Conservation (phyloP, 1,140 invertebrate genomes). For the Bombus pyrosoma region DNA sequence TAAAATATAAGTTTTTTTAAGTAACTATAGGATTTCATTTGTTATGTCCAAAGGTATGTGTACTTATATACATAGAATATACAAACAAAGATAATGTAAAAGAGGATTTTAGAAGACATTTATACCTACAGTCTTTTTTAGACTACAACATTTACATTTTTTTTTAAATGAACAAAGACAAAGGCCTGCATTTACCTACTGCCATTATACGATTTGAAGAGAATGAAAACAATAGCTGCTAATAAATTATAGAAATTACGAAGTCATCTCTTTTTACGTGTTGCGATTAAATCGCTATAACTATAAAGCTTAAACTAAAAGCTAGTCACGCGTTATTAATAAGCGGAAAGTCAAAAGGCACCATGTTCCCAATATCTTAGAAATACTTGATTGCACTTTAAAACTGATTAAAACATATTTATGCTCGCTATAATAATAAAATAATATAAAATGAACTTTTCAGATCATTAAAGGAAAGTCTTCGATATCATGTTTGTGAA, state of each 20-base stretch:
- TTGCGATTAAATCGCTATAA: conserved; percentile 15
- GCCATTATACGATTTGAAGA: not conserved
- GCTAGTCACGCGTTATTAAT: conserved; percentile 24
- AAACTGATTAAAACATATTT: conserved; percentile 25
- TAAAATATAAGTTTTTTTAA: not conserved
- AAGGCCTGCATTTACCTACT: not conserved
- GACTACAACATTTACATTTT: conserved; percentile 14
- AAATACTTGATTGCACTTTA: conserved; percentile 46
- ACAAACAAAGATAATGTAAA: not conserved
- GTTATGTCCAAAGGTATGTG: conserved; percentile 17
- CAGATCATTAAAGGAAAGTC: conserved; percentile 23
- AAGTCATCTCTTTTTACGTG: not conserved
- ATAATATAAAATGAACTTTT: conserved; percentile 10
- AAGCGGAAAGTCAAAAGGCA: conserved; percentile 47
- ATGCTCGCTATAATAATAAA: conserved; percentile 4
- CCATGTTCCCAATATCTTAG: conserved; percentile 46
- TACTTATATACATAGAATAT: not conserved
- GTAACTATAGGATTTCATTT: not conserved
- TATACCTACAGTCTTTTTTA: conserved; percentile 8
- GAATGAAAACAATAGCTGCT: not conserved
- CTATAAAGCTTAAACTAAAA: conserved; percentile 36
- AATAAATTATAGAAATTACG: conserved; percentile 21
- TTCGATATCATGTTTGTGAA: not conserved
- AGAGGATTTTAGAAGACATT: not conserved
- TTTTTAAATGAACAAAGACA: not conserved